Evolutionary conservation across 2,797 vertebrate species (phyloP).

Genomic region (Steatocranus sp.): DNA sequence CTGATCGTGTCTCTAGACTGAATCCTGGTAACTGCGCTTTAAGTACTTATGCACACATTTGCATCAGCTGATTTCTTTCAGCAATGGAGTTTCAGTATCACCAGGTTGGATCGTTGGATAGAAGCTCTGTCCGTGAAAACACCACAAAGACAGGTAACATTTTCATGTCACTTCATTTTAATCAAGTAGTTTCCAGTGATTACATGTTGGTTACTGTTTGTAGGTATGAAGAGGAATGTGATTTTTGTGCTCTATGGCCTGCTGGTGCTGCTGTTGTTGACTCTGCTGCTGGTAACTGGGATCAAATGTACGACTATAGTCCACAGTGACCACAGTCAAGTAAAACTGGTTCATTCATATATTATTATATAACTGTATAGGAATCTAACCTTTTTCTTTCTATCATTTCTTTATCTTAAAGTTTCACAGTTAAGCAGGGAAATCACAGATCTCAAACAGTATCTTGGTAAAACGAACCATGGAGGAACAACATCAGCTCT

Average conservation of each 20-base stretch:
- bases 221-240: conserved; percentile 45
- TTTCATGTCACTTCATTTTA: neutral
- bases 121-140: neutral
- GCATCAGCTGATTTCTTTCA: neutral
- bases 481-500: neutral
- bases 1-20: neutral
- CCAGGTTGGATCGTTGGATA: conserved; percentile 32
- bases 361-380: neutral
- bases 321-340: neutral
- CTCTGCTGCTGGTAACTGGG: conserved; percentile 63
- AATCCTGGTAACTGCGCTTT: neutral
- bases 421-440: conserved; percentile 63
- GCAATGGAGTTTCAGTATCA: conserved; percentile 64
- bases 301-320: conserved; percentile 61
- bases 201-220: neutral
- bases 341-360: neutral
- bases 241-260: conserved; percentile 50
- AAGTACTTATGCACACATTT: neutral
- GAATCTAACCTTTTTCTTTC: neutral
- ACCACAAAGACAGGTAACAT: conserved; percentile 20
- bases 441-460: conserved; percentile 46
- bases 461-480: conserved; percentile 11
- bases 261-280: conserved; percentile 60
- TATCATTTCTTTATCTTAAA: neutral
- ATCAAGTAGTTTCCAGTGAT: neutral